Base-by-base conservation (phyloP, 2,888 invertebrate species). In the Busseola fusca region DNA sequence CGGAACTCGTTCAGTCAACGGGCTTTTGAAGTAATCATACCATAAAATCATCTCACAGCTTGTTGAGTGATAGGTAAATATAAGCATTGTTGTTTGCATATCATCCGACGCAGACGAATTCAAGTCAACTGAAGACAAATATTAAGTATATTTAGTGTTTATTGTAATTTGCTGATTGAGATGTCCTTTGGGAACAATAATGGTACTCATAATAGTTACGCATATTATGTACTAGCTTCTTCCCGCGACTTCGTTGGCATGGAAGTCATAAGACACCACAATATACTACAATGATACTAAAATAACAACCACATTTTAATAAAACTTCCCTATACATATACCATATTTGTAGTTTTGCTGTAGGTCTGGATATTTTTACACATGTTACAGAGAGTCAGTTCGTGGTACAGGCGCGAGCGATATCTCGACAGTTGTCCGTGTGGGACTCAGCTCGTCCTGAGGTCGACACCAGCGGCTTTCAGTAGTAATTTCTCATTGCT, bases 31-130 rank as follows among this genome's bases (percentile, higher is more conserved):
- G 34, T 50, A 37, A 73, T 45, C 12, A 67, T 58, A 40, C 10
- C 54, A 50, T 65, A 59, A 65, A 50, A 78, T 62, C 52, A 37
- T 45, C 40, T 27, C 37, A 27, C 57, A 25, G 67, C 42, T 65
- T 56, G n/a, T 48, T 58, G 58, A 63, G 42, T 42, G 50, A 58
- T 63, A 30, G 40, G 45, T 34, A 59, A 71, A 48, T 48, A 25
- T 50, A 60, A 63, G 30, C 25, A 9, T 48, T 45, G 78, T 68
- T 77, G 48, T 76, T 56, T 62, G 45, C 64, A 52, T 68, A n/a
- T 40, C n/a, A 10, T 57, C 25, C 30, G 14, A n/a, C 12, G 40
- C 12, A 34, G 48, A 34, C 21, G 16, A 42, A 21, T 34, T 58
- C 45, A 57, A 40, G 21, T 42, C 25, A 30, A 30, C 16, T 30